Percentiles rank a stretch among this genome's conserved stretches.
Conservation (phyloP, 2,113 vertebrate genomes). For the Sialia sialis region DNA sequence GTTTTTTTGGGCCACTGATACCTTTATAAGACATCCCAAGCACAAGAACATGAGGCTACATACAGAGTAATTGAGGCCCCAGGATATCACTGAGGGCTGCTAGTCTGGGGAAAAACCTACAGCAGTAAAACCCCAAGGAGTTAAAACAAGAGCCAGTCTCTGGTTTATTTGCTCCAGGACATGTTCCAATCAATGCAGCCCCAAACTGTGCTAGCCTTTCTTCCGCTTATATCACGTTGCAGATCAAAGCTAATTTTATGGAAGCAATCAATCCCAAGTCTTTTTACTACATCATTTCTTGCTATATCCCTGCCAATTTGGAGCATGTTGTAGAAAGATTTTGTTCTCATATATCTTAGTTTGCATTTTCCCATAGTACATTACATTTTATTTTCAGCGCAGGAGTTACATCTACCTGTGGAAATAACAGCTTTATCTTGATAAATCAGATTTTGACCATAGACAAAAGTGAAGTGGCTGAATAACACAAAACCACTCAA, state of each 20-base stretch:
- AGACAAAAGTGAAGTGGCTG: neutral
- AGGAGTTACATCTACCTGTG: neutral
- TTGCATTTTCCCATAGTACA: neutral
- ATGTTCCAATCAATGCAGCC: neutral
- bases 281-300: neutral
- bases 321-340: neutral
- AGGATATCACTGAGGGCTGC: neutral
- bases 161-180: neutral
- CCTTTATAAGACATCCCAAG: neutral
- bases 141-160: neutral
- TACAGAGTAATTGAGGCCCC: neutral
- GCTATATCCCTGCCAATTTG: neutral
- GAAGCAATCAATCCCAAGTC: neutral
- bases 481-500: neutral
- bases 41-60: neutral
- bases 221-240: neutral
- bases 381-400: neutral
- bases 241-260: constrained; percentile 18
- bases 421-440: neutral
- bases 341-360: neutral
- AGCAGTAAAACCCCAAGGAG: neutral
- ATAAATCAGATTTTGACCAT: neutral
- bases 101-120: neutral
- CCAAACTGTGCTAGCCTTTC: neutral
- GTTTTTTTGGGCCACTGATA: neutral